phyloP scores from a whole-genome alignment of 1,140 invertebrate species.

The Drosophila teissieri region DNA sequence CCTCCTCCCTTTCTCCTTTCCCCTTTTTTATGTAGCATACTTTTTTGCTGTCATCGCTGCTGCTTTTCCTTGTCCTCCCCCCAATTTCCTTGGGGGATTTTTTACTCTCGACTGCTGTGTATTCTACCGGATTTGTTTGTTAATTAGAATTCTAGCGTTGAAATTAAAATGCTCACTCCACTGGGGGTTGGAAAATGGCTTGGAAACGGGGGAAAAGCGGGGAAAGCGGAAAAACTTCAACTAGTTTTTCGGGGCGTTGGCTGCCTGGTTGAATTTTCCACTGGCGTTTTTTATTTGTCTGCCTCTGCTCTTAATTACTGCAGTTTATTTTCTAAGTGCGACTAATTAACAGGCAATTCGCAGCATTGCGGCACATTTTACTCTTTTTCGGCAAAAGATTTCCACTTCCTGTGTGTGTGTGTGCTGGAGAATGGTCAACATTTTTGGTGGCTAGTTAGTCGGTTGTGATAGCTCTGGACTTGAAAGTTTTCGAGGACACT shows the following conservation, averaged over 20 bases:
- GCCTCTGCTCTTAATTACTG: slow-evolving; percentile 79
- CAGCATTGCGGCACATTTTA: slow-evolving; percentile 74
- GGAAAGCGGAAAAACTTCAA: slow-evolving; percentile 38
- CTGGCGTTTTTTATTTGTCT: slow-evolving; percentile 54
- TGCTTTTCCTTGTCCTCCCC: slow-evolving; percentile 4
- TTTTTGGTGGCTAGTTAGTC: slow-evolving; percentile 68
- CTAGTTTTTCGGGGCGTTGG: slow-evolving; percentile 62
- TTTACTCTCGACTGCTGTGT: slow-evolving; percentile 61
- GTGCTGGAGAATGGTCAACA: slow-evolving; percentile 60
- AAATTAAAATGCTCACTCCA: slow-evolving; percentile 71
- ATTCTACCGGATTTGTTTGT: slow-evolving; percentile 82
- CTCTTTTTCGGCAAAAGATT: slow-evolving; percentile 32
- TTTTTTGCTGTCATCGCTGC: slow-evolving; percentile 65
- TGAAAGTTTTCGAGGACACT: slow-evolving; percentile 36
- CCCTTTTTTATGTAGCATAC: slow-evolving; percentile 69
- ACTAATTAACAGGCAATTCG: slow-evolving; percentile 84
- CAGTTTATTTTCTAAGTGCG: slow-evolving; percentile 85
- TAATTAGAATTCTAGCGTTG: slow-evolving; percentile 84
- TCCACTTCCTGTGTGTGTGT: slow-evolving; percentile 16
- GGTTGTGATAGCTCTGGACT: slow-evolving; percentile 50
- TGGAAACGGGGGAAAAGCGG: slow-evolving; percentile 25
- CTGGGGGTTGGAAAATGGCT: neutral
- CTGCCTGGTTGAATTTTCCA: slow-evolving; percentile 28
- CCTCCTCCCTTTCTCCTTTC: neutral
- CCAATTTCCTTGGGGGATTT: slow-evolving; percentile 31